Conservation (phyloP, 2,888 invertebrate species). For the Ophonus ardosiacus region DNA sequence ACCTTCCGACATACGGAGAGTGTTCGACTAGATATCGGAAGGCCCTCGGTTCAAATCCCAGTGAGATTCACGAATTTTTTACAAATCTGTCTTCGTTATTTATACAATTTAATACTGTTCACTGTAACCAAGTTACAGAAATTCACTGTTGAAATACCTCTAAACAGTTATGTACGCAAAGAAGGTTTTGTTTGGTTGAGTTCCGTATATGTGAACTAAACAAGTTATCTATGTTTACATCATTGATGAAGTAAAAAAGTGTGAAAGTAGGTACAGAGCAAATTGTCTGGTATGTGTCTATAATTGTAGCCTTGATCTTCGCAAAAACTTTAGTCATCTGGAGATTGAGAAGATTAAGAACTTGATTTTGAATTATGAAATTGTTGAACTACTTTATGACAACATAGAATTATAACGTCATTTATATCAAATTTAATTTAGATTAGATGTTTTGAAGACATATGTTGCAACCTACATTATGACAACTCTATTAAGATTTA, state of each 20-base stretch:
- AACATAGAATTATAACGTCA: constrained; percentile 27
- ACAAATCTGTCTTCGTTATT: too few species aligned
- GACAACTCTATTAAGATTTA: background rate
- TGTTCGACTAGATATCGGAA: too few species aligned
- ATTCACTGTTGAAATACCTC: too few species aligned
- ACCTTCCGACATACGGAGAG: too few species aligned
- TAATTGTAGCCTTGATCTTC: constrained; percentile 32
- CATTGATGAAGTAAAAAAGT: constrained; percentile 6
- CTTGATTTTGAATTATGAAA: constrained; percentile 1
- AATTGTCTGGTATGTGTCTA: constrained; percentile 4
- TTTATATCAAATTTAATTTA: constrained; percentile 28
- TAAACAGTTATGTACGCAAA: too few species aligned
- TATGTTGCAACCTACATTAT: background rate
- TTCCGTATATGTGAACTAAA: too few species aligned
- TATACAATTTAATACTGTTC: too few species aligned
- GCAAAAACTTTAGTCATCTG: constrained; percentile 6
- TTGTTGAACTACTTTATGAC: constrained; percentile 6
- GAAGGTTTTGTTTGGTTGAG: too few species aligned
- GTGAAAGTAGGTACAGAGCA: constrained; percentile 25
- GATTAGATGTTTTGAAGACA: constrained; percentile 3
- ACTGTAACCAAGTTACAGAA: too few species aligned
- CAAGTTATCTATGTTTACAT: constrained; percentile 2
- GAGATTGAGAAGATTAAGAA: background rate
- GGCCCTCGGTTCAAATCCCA: too few species aligned
- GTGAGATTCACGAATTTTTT: too few species aligned